A percentile compares a stretch with the other conserved stretches of the same genome.
These are phyloP conservation scores for Myopa tessellatipennis DNA, from an alignment of 2,888 invertebrate species.

Conservation along the genomic window DNA sequence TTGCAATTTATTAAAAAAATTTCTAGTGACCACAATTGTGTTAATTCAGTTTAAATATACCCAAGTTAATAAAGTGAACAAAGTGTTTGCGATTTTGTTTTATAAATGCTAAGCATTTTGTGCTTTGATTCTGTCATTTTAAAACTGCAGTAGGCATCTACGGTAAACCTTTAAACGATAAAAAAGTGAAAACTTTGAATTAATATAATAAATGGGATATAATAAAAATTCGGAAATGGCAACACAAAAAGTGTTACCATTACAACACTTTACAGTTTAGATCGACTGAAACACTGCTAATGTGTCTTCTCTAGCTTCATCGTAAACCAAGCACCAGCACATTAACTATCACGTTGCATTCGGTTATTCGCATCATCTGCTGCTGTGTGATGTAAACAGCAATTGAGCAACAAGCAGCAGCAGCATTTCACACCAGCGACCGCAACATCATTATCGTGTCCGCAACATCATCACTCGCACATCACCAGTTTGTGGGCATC, in stretches of 20 bases:
- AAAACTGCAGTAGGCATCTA: too few species aligned
- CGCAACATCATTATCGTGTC: conserved; percentile 1
- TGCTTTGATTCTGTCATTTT: too few species aligned
- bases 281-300: too few species aligned
- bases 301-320: too few species aligned
- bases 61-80: background rate
- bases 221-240: too few species aligned
- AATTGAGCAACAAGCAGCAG: background rate
- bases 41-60: background rate
- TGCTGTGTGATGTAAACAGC: conserved; percentile 21
- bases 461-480: conserved; percentile 21
- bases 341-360: background rate
- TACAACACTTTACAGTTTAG: too few species aligned
- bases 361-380: background rate
- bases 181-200: too few species aligned
- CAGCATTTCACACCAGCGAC: background rate
- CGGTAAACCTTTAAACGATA: too few species aligned
- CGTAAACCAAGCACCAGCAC: too few species aligned
- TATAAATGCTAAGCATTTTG: background rate
- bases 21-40: background rate
- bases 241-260: too few species aligned
- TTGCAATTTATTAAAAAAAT: background rate
- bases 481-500: conserved; percentile 34
- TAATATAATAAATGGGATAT: too few species aligned
- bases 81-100: background rate